Conservation (phyloP, 2,113 vertebrate genomes). For the Lathamus discolor region DNA sequence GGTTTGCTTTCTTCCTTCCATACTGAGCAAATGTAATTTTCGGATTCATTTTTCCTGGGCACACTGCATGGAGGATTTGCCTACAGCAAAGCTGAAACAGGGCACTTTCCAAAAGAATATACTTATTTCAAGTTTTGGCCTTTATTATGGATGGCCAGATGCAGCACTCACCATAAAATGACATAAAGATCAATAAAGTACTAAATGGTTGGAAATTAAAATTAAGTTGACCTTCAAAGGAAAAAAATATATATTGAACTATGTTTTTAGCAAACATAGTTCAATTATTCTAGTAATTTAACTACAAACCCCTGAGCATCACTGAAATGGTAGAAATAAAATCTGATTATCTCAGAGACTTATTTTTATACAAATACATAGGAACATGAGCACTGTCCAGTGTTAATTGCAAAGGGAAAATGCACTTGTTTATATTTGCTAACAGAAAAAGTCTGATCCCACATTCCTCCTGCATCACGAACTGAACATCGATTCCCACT, state of each 20-base stretch:
- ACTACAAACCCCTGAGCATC: constrained; percentile 64
- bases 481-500: not conserved
- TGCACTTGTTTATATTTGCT: not conserved
- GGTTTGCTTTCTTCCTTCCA: not conserved
- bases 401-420: not conserved
- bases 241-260: constrained; percentile 50
- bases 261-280: constrained; percentile 38
- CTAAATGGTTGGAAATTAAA: constrained; percentile 42
- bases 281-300: constrained; percentile 67
- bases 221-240: constrained; percentile 45
- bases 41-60: not conserved
- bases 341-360: constrained; percentile 60
- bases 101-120: not conserved
- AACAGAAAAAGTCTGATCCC: not conserved
- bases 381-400: not conserved
- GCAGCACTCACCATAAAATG: not conserved
- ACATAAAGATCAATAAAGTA: constrained; percentile 48
- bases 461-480: not conserved
- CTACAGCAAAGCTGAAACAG: not conserved
- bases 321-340: constrained; percentile 66
- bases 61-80: not conserved
- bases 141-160: not conserved
- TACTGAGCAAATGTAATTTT: not conserved
- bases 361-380: constrained; percentile 48
- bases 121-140: not conserved